Percentiles rank a stretch among this genome's conserved stretches.
These are phyloP conservation scores for Tenualosa ilisha DNA, from an alignment of 2,797 vertebrate genomes.

Conservation along the genomic window DNA sequence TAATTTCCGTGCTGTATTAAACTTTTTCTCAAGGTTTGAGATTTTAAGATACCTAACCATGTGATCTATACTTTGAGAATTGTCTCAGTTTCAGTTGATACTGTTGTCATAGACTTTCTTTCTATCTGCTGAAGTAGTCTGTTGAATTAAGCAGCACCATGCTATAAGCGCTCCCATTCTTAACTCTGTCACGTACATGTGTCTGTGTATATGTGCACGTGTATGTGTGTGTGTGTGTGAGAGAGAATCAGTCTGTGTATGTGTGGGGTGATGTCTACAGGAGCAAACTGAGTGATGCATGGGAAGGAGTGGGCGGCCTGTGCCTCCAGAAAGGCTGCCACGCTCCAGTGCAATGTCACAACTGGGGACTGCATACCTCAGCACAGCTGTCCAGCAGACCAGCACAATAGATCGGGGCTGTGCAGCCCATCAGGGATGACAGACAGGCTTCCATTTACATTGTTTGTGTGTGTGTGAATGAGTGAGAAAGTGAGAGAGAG, in stretches of 20 bases:
- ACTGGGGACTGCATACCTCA: slow-evolving; percentile 48
- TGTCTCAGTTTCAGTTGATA: neutral
- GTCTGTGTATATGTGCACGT: neutral
- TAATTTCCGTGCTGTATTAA: too few relatives aligned
- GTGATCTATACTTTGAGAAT: neutral
- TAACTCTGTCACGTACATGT: neutral
- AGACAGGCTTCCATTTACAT: slow-evolving; percentile 24
- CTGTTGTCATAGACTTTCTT: neutral
- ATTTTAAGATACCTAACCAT: too few relatives aligned
- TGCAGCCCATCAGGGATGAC: slow-evolving; percentile 10
- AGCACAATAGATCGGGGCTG: neutral
- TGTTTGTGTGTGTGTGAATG: slow-evolving; percentile 10
- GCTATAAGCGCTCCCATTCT: neutral
- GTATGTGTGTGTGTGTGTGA: neutral
- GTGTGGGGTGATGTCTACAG: neutral
- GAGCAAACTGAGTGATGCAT: slow-evolving; percentile 16
- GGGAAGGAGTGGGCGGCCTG: slow-evolving; percentile 23
- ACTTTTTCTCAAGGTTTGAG: too few relatives aligned
- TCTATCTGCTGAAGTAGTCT: neutral
- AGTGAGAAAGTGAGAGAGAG: slow-evolving; percentile 23
- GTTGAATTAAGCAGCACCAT: neutral
- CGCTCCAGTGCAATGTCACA: slow-evolving; percentile 44
- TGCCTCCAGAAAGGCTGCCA: slow-evolving; percentile 28
- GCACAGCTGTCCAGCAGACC: slow-evolving; percentile 36
- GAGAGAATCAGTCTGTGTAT: neutral